These are phyloP conservation scores for Tigriopus japonicus DNA, from an alignment of 1,140 invertebrate species.

Conservation along the genomic window DNA sequence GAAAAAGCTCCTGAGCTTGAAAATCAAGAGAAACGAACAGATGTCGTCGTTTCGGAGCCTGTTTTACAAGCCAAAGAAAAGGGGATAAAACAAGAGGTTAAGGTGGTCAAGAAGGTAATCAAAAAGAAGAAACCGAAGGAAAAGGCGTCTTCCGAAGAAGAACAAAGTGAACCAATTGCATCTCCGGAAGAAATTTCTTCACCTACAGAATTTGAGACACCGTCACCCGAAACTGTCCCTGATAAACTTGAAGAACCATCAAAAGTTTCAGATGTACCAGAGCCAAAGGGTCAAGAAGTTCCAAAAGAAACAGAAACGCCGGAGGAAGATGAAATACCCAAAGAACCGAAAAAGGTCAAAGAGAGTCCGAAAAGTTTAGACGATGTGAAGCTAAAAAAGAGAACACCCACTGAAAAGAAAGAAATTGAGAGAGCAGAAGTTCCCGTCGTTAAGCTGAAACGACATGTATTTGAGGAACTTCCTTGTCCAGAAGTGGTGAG, in stretches of 20 bases:
- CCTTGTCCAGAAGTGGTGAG: too few species aligned
- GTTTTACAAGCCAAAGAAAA: not conserved
- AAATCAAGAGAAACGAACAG: not conserved
- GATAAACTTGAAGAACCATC: too few species aligned
- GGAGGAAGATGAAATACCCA: too few species aligned
- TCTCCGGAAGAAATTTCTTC: too few species aligned
- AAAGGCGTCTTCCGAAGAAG: conserved; percentile 3
- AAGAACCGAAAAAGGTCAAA: too few species aligned
- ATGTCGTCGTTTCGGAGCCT: not conserved
- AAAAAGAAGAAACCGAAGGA: conserved; percentile 11
- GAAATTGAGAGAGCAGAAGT: conserved; percentile 2
- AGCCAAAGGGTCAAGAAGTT: too few species aligned
- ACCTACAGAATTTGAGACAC: too few species aligned
- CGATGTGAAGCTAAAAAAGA: not conserved
- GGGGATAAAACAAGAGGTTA: not conserved
- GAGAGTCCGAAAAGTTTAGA: not conserved
- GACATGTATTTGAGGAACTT: too few species aligned
- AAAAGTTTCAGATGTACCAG: too few species aligned
- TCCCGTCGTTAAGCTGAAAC: conserved; percentile 2
- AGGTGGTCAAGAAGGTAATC: conserved; percentile 14
- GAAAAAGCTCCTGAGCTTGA: not conserved
- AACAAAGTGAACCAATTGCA: too few species aligned
- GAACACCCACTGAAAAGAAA: conserved; percentile 7
- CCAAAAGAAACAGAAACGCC: too few species aligned
- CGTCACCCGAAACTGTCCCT: too few species aligned